Evolutionary conservation across 2,113 vertebrate genomes (phyloP).

Genomic region (Sinosuthora webbiana): DNA sequence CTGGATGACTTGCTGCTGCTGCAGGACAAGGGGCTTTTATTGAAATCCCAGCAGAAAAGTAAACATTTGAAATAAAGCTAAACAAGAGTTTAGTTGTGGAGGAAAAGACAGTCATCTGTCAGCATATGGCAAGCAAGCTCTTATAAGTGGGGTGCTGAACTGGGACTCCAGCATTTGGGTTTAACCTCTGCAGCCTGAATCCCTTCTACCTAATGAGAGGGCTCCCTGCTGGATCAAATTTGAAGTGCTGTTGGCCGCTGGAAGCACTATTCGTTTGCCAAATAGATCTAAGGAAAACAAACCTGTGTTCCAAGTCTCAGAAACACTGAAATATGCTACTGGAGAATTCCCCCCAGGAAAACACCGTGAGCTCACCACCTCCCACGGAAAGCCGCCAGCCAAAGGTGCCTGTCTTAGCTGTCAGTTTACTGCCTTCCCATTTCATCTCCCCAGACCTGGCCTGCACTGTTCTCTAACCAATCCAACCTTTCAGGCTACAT

Average conservation of each 20-base stretch:
- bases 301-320: not conserved
- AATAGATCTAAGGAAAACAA: not conserved
- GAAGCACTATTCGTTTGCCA: not conserved
- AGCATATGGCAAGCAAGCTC: slow-evolving; percentile 6
- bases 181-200: not conserved
- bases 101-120: slow-evolving; percentile 39
- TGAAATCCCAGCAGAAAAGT: slow-evolving; percentile 39
- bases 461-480: not conserved
- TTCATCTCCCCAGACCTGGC: not conserved
- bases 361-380: not conserved
- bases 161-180: not conserved
- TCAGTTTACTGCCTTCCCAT: not conserved
- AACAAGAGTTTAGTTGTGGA: slow-evolving; percentile 49
- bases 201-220: not conserved
- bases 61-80: slow-evolving; percentile 63
- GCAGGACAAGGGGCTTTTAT: slow-evolving; percentile 47
- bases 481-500: not conserved
- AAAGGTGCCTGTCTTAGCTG: not conserved
- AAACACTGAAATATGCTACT: not conserved
- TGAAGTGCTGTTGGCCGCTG: not conserved
- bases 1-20: slow-evolving; percentile 17
- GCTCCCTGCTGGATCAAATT: not conserved
- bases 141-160: not conserved
- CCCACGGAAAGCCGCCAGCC: not conserved
- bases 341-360: not conserved